Evolutionary conservation across 2,797 vertebrate species (phyloP).

Genomic region (Sus cebifrons): DNA sequence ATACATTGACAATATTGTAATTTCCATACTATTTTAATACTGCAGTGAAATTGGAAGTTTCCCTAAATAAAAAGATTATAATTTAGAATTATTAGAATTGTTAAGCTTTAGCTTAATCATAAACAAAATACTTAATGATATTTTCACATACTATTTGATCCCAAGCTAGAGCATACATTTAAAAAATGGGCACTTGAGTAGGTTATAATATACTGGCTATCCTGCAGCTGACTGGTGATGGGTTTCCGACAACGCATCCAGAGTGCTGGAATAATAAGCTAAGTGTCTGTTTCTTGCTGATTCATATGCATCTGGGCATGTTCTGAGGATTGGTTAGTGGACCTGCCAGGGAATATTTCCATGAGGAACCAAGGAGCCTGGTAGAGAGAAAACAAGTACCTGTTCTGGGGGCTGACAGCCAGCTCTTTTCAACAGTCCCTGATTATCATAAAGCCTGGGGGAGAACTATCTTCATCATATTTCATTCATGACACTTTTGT

Average conservation of each 20-base stretch:
- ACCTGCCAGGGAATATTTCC: neutral
- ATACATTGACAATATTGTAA: slow-evolving; percentile 2
- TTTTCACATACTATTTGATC: neutral
- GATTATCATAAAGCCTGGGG: neutral
- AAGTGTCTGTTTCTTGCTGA: neutral
- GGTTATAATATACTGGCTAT: neutral
- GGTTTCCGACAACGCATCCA: neutral
- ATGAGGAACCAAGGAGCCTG: neutral
- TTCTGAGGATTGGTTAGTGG: neutral
- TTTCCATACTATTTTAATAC: neutral
- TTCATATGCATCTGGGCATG: neutral
- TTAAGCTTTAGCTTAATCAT: slow-evolving; percentile 6
- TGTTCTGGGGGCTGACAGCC: neutral
- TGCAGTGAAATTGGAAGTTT: neutral
- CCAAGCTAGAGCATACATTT: neutral
- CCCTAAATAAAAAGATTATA: slow-evolving; percentile 3
- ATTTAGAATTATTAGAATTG: slow-evolving; percentile 26
- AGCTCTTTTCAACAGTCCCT: neutral
- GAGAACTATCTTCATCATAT: slow-evolving; percentile 7
- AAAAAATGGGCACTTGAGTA: neutral
- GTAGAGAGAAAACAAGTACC: neutral
- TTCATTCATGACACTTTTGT: neutral
- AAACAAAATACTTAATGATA: slow-evolving; percentile 8
- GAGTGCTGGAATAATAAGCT: neutral
- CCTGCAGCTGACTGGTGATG: neutral